A percentile compares a stretch with the other conserved stretches of the same genome.
phyloP scores from a whole-genome alignment of 2,113 vertebrate genomes.

The Mus pahari region DNA sequence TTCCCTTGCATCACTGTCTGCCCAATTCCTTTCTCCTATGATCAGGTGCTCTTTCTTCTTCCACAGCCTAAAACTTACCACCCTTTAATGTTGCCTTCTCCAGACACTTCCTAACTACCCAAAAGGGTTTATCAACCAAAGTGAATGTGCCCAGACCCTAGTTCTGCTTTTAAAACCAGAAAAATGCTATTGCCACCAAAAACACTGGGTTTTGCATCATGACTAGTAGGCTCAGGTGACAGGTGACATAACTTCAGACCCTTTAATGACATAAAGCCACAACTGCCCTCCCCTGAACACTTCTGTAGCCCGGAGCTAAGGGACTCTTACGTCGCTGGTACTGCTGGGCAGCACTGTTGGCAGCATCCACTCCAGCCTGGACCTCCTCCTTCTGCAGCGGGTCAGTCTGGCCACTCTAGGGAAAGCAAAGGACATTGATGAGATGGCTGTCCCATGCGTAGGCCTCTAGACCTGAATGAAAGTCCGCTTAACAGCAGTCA shows the following conservation, averaged over 20 bases:
- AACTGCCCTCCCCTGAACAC: neutral
- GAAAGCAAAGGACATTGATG: neutral
- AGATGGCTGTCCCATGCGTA: neutral
- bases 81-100: neutral
- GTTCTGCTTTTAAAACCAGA: neutral
- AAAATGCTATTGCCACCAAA: neutral
- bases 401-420: conserved; percentile 88
- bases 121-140: too few relatives aligned
- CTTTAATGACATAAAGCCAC: neutral
- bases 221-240: neutral
- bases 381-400: conserved; percentile 94
- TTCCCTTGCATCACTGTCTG: neutral
- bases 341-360: conserved; percentile 90
- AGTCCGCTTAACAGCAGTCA: neutral
- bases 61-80: neutral
- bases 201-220: neutral
- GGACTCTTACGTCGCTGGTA: conserved; percentile 91
- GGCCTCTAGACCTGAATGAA: neutral
- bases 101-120: neutral
- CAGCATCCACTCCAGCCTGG: conserved; percentile 92
- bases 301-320: neutral
- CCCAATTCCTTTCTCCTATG: neutral
- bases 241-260: neutral
- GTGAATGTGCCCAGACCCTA: neutral
- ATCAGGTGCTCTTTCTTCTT: neutral